Conservation (phyloP, 2,797 vertebrate species). For the Gila robusta region DNA sequence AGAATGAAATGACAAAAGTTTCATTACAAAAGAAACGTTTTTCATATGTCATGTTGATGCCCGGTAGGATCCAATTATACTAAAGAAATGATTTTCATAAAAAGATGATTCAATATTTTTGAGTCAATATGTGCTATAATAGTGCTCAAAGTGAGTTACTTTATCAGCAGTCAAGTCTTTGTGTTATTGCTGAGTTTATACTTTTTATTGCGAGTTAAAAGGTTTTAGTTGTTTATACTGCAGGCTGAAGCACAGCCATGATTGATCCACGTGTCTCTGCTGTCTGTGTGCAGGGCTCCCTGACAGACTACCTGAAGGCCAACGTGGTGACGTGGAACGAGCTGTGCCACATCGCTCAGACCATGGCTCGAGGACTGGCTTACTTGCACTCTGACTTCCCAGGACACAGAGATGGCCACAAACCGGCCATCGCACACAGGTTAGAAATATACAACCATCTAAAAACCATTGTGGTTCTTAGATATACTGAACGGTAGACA, state of each 20-base stretch:
- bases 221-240: not conserved
- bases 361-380: conserved; percentile 88
- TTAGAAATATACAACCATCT: conserved; percentile 56
- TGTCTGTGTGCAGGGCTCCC: conserved; percentile 82
- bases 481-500: not conserved
- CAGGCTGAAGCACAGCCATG: not conserved
- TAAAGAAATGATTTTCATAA: not conserved
- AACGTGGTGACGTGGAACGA: conserved; percentile 93
- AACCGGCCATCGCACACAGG: conserved; percentile 92
- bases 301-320: conserved; percentile 92
- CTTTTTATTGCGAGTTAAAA: not conserved
- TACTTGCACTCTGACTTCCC: conserved; percentile 94
- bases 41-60: not conserved
- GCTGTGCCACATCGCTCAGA: conserved; percentile 90
- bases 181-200: not conserved
- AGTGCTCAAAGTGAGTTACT: not conserved
- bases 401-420: conserved; percentile 90
- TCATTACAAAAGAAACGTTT: not conserved
- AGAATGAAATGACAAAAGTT: not conserved
- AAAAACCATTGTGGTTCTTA: not conserved
- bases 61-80: not conserved
- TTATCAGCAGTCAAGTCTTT: not conserved
- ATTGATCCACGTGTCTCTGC: not conserved
- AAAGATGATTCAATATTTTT: not conserved
- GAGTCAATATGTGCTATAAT: not conserved